Percentiles rank a stretch among this genome's conserved stretches.
Conservation (phyloP, 2,888 invertebrate genomes). For the Corbicula japonica region DNA sequence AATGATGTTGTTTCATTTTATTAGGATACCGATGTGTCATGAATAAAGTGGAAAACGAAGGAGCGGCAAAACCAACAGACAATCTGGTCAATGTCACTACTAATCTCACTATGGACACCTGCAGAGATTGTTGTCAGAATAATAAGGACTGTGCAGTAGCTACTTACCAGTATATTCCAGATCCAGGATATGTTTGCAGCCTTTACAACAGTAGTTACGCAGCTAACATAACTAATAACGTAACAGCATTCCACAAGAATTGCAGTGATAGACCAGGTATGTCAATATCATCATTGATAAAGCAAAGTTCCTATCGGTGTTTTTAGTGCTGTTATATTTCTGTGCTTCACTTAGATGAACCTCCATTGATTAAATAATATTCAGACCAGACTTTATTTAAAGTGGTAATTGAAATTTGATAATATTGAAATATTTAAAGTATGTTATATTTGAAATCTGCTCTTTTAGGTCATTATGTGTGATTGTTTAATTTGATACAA, state of each 20-base stretch:
- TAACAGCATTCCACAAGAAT: constrained; percentile 3
- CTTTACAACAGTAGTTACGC: constrained; percentile 11
- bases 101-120: not conserved
- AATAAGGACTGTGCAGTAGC: constrained; percentile 29
- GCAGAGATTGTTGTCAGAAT: constrained; percentile 28
- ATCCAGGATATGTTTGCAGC: not conserved
- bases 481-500: too few relatives aligned
- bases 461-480: too few relatives aligned
- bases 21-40: constrained; percentile 7
- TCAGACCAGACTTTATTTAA: too few relatives aligned
- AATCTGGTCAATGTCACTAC: not conserved
- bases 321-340: too few relatives aligned
- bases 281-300: too few relatives aligned
- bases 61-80: not conserved
- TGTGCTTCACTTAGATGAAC: too few relatives aligned
- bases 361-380: too few relatives aligned
- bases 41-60: not conserved
- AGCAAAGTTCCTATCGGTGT: too few relatives aligned
- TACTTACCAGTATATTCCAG: not conserved
- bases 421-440: too few relatives aligned
- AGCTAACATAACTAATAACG: not conserved
- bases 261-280: constrained; percentile 10
- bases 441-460: too few relatives aligned
- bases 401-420: too few relatives aligned
- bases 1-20: too few relatives aligned